Evolutionary conservation across 2,888 invertebrate species (phyloP).

Genomic region (Zaprionus lineosus): DNA sequence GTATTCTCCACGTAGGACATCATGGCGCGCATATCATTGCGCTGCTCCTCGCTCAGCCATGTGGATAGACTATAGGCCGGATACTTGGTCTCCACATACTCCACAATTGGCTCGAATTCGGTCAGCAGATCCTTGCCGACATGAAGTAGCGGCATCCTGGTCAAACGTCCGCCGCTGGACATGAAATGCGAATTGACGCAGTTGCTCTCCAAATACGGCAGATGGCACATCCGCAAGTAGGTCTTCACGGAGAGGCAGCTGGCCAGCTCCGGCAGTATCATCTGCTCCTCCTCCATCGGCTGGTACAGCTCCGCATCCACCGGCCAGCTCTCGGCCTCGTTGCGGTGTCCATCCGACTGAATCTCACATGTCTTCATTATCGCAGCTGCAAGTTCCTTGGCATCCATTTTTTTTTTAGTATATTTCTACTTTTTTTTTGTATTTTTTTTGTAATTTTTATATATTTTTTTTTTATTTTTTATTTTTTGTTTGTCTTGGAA

Average conservation of each 20-base stretch:
- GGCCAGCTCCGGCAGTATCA: constrained; percentile 94
- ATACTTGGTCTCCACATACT: constrained; percentile 92
- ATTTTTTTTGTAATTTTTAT: no score
- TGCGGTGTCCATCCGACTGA: background rate
- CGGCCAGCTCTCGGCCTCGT: constrained; percentile 85
- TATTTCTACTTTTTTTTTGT: no score
- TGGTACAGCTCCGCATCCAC: constrained; percentile 91
- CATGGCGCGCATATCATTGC: constrained; percentile 94
- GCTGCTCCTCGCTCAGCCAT: constrained; percentile 87
- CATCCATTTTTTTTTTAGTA: no score
- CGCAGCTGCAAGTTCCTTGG: no score
- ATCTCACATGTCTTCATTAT: background rate
- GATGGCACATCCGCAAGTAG: constrained; percentile 93
- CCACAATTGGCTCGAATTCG: constrained; percentile 94
- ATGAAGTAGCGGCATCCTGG: constrained; percentile 92
- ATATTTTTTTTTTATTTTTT: no score
- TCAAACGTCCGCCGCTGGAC: constrained; percentile 91
- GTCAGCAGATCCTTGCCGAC: constrained; percentile 91
- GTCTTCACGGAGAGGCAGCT: constrained; percentile 95
- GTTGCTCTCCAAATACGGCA: constrained; percentile 90
- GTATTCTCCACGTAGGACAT: constrained; percentile 93
- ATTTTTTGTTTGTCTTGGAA: no score
- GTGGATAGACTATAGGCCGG: constrained; percentile 86
- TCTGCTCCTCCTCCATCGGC: constrained; percentile 94
- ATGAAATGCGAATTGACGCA: constrained; percentile 96